phyloP scores from a whole-genome alignment of 2,797 vertebrate genomes.

The Gymnoscopelus braueri region DNA sequence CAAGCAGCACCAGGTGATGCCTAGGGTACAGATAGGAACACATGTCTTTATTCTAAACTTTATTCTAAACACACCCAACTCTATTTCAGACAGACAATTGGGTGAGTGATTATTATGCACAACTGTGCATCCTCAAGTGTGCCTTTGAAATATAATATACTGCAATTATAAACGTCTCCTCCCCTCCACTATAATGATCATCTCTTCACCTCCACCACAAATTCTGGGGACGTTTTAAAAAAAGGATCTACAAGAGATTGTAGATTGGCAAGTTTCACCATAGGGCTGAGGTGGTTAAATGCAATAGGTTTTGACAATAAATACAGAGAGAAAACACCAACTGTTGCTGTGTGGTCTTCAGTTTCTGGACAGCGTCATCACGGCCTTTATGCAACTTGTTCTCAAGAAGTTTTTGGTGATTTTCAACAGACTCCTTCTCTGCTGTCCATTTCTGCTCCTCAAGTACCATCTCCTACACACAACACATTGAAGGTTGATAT shows the following conservation, averaged over 20 bases:
- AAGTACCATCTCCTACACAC: constrained; percentile 70
- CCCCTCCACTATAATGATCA: no score
- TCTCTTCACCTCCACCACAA: no score
- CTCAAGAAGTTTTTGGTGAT: constrained; percentile 74
- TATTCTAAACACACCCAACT: background rate
- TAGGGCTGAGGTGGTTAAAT: no score
- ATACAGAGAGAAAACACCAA: constrained; percentile 49
- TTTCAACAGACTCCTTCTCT: constrained; percentile 77
- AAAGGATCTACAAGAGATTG: no score
- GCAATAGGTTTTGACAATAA: background rate
- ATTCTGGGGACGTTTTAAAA: no score
- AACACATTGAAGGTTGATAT: constrained; percentile 3
- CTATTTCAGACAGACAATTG: no score
- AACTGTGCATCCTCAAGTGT: no score
- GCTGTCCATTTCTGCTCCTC: constrained; percentile 79
- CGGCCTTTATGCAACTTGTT: constrained; percentile 78
- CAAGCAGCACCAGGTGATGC: constrained; percentile 82
- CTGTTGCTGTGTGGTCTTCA: constrained; percentile 82
- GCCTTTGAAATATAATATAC: no score
- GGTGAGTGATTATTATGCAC: no score
- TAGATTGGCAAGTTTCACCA: no score
- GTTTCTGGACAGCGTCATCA: constrained; percentile 76
- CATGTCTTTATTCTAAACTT: background rate
- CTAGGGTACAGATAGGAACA: constrained; percentile 49
- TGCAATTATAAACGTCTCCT: no score